phyloP scores from a whole-genome alignment of 2,113 vertebrate genomes.

The Tursiops truncatus region DNA sequence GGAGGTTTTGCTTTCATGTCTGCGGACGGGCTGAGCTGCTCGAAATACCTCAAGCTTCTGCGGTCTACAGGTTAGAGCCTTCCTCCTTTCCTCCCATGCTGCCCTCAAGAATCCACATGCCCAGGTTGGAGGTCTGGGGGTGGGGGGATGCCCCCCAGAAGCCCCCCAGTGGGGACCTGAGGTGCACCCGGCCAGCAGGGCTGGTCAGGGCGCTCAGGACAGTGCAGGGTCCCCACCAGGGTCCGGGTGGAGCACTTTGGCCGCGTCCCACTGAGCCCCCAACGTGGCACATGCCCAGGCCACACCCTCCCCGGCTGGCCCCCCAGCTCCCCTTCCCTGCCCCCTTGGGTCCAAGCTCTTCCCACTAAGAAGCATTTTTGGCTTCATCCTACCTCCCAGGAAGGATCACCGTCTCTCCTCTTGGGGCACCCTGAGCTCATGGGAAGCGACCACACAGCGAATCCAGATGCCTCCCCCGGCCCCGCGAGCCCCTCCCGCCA shows the following conservation, averaged over 20 bases:
- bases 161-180: not conserved
- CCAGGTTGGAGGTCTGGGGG: not conserved
- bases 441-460: not conserved
- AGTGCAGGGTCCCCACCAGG: rapidly evolving
- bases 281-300: not conserved
- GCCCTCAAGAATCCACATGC: not conserved
- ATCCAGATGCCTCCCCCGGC: not conserved
- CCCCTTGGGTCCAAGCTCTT: rapidly evolving
- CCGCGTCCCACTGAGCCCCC: not conserved
- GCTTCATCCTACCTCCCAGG: not conserved
- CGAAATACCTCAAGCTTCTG: not conserved
- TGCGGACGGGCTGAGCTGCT: rapidly evolving
- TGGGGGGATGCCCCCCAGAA: not conserved
- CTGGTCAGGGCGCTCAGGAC: not conserved
- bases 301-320: not conserved
- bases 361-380: not conserved
- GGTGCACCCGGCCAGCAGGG: rapidly evolving
- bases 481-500: not conserved
- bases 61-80: not conserved
- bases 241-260: not conserved
- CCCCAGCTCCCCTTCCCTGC: too few species aligned
- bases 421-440: not conserved
- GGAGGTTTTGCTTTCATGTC: not conserved
- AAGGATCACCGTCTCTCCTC: not conserved
- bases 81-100: not conserved